Conservation (phyloP, 2,888 invertebrate genomes). For the Xanthia togata region DNA sequence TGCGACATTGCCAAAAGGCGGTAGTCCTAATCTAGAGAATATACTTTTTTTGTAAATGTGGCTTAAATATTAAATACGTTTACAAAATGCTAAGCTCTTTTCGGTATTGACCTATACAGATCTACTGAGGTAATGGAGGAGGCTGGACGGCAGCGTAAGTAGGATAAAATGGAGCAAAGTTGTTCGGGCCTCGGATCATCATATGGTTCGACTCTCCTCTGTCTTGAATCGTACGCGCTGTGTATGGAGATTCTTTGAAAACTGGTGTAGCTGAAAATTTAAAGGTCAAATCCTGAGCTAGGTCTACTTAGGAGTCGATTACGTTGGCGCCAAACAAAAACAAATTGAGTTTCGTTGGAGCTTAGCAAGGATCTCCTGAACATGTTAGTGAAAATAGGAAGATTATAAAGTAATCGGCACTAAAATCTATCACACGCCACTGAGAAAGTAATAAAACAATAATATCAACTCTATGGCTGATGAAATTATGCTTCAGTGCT, state of each 20-base stretch:
- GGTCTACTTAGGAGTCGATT: too few relatives aligned
- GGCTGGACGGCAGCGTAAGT: conserved; percentile 90
- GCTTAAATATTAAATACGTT: conserved; percentile 60
- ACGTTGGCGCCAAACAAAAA: not conserved
- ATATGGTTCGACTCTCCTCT: conserved; percentile 91
- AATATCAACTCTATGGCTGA: not conserved
- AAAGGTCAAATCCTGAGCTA: not conserved
- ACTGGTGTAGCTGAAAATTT: conserved; percentile 91
- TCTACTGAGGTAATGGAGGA: conserved; percentile 87
- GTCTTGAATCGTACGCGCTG: conserved; percentile 92
- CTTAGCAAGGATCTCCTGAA: not conserved
- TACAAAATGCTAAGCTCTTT: conserved; percentile 57
- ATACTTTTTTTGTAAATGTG: conserved; percentile 58
- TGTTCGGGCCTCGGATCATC: conserved; percentile 84
- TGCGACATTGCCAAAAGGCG: conserved; percentile 67
- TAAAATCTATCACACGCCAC: not conserved
- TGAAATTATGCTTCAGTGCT: not conserved
- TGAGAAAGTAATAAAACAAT: not conserved
- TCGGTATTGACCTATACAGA: conserved; percentile 10
- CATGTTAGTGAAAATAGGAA: too few relatives aligned
- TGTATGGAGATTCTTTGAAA: conserved; percentile 91
- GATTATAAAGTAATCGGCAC: not conserved
- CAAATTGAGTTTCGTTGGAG: too few relatives aligned
- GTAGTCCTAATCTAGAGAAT: conserved; percentile 37
- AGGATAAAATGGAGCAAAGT: conserved; percentile 91